Evolutionary conservation across 1,140 invertebrate species (phyloP).

Genomic region (Drosophila pruinosa): DNA sequence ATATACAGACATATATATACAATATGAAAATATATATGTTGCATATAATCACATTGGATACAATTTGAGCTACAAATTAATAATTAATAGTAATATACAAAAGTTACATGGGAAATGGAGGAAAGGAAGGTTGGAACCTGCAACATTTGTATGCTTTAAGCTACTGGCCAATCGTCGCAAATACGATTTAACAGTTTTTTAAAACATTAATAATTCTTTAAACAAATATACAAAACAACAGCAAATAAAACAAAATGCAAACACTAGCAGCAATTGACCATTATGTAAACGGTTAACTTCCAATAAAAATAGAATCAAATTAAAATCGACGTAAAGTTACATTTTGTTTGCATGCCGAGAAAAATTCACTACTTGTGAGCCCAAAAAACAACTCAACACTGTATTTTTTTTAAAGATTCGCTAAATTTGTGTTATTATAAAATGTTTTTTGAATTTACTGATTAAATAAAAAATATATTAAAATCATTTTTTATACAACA

Average conservation of each 20-base stretch:
- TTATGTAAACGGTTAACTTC: conserved; percentile 47
- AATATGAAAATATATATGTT: conserved; percentile 47
- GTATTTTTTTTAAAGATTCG: conserved; percentile 35
- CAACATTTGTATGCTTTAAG: conserved; percentile 67
- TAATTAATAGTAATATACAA: conserved; percentile 7
- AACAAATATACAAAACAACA: conserved; percentile 59
- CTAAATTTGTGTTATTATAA: conserved; percentile 72
- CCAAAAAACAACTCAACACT: conserved; percentile 34
- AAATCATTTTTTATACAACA: conserved; percentile 73
- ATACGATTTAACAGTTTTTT: conserved; percentile 50
- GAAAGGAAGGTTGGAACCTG: conserved; percentile 21
- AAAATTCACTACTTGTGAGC: conserved; percentile 40
- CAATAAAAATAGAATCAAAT: conserved; percentile 57
- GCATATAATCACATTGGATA: conserved; percentile 68
- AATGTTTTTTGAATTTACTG: conserved; percentile 67
- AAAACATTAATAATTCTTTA: conserved; percentile 46
- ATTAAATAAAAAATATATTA: conserved; percentile 67
- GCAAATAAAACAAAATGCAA: conserved; percentile 1
- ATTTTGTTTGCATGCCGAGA: conserved; percentile 28
- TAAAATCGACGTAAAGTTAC: conserved; percentile 43
- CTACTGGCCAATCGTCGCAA: conserved; percentile 46
- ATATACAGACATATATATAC: conserved; percentile 32
- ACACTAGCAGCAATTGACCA: conserved; percentile 62
- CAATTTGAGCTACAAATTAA: conserved; percentile 49
- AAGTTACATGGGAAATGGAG: conserved; percentile 6